These are phyloP conservation scores for Chalcis sispes DNA, from an alignment of 2,888 invertebrate genomes.

Conservation along the genomic window DNA sequence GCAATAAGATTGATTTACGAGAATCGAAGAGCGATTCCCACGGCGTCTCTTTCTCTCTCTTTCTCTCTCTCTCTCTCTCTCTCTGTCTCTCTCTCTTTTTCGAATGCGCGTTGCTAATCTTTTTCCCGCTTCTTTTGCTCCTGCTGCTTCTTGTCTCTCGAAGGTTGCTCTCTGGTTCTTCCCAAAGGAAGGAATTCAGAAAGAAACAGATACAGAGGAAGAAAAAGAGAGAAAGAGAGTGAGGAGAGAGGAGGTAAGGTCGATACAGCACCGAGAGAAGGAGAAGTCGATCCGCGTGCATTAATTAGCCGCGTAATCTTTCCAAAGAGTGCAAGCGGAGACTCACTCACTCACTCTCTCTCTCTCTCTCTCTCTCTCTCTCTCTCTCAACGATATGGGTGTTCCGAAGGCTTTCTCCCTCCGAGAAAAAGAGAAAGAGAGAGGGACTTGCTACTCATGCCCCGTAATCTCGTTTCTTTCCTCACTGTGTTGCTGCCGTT, in stretches of 20 bases:
- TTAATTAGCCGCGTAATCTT: conserved; percentile 59
- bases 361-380: conserved; percentile 29
- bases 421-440: background rate
- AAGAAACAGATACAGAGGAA: conserved; percentile 35
- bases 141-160: conserved; percentile 53
- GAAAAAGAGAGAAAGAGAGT: conserved; percentile 12
- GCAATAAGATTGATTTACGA: conserved; percentile 56
- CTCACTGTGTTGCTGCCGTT: background rate
- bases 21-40: conserved; percentile 55
- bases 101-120: conserved; percentile 48
- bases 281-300: conserved; percentile 56
- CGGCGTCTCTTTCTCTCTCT: conserved; percentile 47
- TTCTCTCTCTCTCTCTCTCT: conserved; percentile 54
- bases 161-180: conserved; percentile 38
- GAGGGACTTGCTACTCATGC: conserved; percentile 65
- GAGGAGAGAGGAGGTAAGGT: too few relatives aligned
- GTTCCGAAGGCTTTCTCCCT: conserved; percentile 59
- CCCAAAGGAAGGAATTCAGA: conserved; percentile 52
- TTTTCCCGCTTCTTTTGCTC: conserved; percentile 50
- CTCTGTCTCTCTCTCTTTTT: conserved; percentile 54
- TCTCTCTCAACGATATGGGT: conserved; percentile 65
- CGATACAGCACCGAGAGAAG: background rate
- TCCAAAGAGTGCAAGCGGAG: conserved; percentile 51
- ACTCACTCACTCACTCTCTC: too few relatives aligned
- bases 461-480: conserved; percentile 62